Evolutionary conservation across 2,113 vertebrate species (phyloP).

Genomic region (Opisthocomus hoazin): DNA sequence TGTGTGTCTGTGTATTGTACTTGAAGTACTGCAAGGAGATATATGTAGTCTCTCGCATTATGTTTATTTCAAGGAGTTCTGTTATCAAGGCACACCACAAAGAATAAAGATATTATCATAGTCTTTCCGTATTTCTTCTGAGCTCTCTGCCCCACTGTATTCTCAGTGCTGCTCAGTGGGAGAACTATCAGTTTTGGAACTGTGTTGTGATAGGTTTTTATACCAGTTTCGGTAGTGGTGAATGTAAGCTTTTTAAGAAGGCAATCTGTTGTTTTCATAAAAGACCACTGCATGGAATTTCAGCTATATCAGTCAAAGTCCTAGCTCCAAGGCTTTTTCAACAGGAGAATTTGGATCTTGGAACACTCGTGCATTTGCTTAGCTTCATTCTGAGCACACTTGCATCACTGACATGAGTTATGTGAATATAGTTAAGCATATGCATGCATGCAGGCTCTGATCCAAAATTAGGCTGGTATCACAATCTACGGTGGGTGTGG

Average conservation of each 20-base stretch:
- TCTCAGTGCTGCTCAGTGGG: not conserved
- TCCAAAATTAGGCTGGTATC: constrained; percentile 60
- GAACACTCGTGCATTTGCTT: constrained; percentile 8
- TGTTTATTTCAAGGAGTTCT: constrained; percentile 17
- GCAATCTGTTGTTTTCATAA: constrained; percentile 60
- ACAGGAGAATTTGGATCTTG: constrained; percentile 30
- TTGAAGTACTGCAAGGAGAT: not conserved
- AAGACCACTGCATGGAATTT: constrained; percentile 44
- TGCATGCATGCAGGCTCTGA: constrained; percentile 49
- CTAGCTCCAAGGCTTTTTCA: constrained; percentile 43
- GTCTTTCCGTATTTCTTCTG: not conserved
- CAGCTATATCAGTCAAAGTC: constrained; percentile 43
- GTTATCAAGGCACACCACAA: not conserved
- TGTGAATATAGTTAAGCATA: constrained; percentile 50
- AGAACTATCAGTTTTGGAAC: constrained; percentile 38
- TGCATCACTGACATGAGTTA: constrained; percentile 42
- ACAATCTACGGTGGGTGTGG: constrained; percentile 47
- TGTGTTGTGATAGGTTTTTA: constrained; percentile 52
- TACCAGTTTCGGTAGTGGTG: constrained; percentile 34
- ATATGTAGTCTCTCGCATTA: not conserved
- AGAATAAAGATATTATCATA: not conserved
- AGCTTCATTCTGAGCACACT: constrained; percentile 24
- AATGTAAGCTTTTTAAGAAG: constrained; percentile 45
- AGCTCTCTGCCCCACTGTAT: not conserved
- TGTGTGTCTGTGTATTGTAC: not conserved